Evolutionary conservation across 1,140 invertebrate species (phyloP).

Genomic region (Sycobia sp.): DNA sequence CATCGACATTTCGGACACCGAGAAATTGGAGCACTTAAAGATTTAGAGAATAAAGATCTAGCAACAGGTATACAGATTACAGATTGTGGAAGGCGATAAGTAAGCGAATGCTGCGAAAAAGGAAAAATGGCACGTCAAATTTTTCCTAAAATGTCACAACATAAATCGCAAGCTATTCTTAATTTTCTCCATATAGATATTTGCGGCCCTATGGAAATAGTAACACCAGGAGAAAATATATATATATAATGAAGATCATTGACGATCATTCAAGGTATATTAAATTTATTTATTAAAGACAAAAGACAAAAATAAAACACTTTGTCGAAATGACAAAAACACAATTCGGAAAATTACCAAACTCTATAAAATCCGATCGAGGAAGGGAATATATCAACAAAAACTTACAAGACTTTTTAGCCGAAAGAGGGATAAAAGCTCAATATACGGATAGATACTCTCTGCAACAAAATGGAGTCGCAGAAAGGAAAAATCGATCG

Average conservation of each 20-base stretch:
- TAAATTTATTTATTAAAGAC: background rate
- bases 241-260: background rate
- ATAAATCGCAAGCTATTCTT: background rate
- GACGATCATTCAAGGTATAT: background rate
- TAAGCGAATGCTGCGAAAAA: conserved; percentile 30
- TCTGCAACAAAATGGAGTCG: background rate
- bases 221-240: background rate
- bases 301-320: too few relatives aligned
- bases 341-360: too few relatives aligned
- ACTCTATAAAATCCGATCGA: too few relatives aligned
- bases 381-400: background rate
- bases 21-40: conserved; percentile 22
- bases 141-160: background rate
- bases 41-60: background rate
- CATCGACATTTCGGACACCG: too few relatives aligned
- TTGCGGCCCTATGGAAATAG: too few relatives aligned
- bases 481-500: conserved; percentile 44
- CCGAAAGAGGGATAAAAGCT: background rate
- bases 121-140: background rate
- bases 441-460: background rate
- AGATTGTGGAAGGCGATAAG: conserved; percentile 1
- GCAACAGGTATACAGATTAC: conserved; percentile 14
- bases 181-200: background rate
- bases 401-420: background rate
- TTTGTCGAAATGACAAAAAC: too few relatives aligned